These are phyloP conservation scores for Calyptommatus sinebrachiatus DNA, from an alignment of 2,113 vertebrate species.

Conservation along the genomic window DNA sequence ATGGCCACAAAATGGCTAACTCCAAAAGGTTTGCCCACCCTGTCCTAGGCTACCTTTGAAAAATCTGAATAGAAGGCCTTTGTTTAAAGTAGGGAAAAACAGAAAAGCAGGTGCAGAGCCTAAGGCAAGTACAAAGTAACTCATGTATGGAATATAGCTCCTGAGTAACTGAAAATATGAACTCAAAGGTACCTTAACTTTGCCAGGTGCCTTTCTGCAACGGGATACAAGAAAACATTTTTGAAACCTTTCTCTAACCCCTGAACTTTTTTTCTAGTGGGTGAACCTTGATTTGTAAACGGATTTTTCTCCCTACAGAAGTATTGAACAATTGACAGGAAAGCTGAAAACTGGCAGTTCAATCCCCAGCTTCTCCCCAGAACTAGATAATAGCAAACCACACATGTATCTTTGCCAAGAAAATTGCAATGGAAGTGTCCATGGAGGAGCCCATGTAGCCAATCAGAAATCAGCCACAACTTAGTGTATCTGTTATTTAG, in stretches of 20 bases:
- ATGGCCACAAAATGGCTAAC: no score
- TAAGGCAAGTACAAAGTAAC: not conserved
- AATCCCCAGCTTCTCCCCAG: no score
- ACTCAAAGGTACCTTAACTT: not conserved
- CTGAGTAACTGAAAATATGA: not conserved
- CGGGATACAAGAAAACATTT: not conserved
- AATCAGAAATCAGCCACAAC: no score
- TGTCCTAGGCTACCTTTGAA: not conserved
- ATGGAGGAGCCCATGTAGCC: no score
- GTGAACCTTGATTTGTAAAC: not conserved
- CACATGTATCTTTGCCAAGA: no score
- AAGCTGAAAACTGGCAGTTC: no score
- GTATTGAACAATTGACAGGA: no score
- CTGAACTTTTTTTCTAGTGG: not conserved
- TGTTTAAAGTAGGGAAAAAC: not conserved
- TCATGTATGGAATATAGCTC: constrained; percentile 4
- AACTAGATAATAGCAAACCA: no score
- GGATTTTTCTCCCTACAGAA: not conserved
- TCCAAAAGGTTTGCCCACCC: no score
- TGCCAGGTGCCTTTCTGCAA: not conserved
- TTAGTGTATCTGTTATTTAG: not conserved
- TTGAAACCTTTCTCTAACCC: not conserved
- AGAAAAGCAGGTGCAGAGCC: constrained; percentile 10
- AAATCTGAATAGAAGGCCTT: constrained; percentile 3
- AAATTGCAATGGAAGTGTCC: no score